phyloP scores from a whole-genome alignment of 2,888 invertebrate species.

The Isoperla grammatica region DNA sequence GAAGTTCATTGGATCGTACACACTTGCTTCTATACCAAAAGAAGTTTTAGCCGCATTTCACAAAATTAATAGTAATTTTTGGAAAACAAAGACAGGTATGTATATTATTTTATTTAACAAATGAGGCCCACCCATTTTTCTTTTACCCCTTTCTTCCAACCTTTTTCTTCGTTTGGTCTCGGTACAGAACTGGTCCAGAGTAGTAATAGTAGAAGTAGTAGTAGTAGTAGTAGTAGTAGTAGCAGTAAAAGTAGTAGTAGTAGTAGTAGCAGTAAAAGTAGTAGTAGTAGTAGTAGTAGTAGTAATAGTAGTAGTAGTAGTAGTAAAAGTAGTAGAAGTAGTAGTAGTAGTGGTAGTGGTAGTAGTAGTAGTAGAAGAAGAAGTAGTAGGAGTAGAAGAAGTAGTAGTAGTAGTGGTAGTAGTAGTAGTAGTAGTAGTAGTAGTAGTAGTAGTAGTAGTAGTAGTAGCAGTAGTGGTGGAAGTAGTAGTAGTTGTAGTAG shows the following conservation, averaged over 20 bases:
- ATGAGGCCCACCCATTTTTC: too few relatives aligned
- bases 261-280: constrained; percentile 9
- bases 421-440: constrained; percentile 9
- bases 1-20: too few relatives aligned
- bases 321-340: constrained; percentile 1
- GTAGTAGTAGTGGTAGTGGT: constrained; percentile 3
- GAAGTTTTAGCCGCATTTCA: too few relatives aligned
- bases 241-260: neutral
- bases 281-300: constrained; percentile 5
- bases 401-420: constrained; percentile 6
- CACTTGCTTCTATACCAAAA: too few relatives aligned
- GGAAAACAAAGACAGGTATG: too few relatives aligned
- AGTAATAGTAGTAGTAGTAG: constrained; percentile 10
- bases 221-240: constrained; percentile 7
- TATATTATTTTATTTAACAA: too few relatives aligned
- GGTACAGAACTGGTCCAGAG: too few relatives aligned
- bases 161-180: too few relatives aligned
- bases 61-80: too few relatives aligned
- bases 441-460: constrained; percentile 2
- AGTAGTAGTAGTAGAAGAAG: neutral
- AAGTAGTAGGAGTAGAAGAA: neutral
- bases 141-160: too few relatives aligned
- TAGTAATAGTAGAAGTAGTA: constrained; percentile 3
- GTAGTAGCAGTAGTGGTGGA: neutral
- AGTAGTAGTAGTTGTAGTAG: constrained; percentile 8